phyloP scores from a whole-genome alignment of 1,140 invertebrate genomes.

The Ceratosolen fusciceps region DNA sequence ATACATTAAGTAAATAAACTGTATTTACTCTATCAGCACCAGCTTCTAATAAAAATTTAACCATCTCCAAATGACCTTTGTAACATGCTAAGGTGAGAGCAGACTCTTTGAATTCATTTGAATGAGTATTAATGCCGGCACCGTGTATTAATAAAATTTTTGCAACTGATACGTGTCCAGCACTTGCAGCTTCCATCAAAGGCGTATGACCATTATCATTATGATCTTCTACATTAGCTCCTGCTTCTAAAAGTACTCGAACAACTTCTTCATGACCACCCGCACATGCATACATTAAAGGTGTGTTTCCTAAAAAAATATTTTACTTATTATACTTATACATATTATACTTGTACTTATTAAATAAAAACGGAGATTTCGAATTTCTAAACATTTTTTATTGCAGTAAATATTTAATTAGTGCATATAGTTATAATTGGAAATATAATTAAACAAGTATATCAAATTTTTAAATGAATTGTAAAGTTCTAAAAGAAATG shows the following conservation, averaged over 20 bases:
- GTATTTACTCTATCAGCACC: conserved; percentile 86
- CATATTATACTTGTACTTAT: background rate
- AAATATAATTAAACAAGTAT: too few species aligned
- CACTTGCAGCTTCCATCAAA: conserved; percentile 98
- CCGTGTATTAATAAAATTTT: conserved; percentile 93
- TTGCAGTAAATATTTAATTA: too few species aligned
- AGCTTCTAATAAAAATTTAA: conserved; percentile 93
- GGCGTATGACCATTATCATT: conserved; percentile 99
- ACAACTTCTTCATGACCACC: conserved; percentile 96
- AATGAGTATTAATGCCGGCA: conserved; percentile 98
- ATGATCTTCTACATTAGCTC: conserved; percentile 97
- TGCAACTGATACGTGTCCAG: conserved; percentile 95
- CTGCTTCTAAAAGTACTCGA: conserved; percentile 87
- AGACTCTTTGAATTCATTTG: conserved; percentile 98
- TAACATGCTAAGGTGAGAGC: conserved; percentile 97
- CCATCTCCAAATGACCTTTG: conserved; percentile 98
- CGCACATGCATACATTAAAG: conserved; percentile 98
- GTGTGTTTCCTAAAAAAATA: conserved; percentile 84
- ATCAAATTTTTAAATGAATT: too few species aligned
- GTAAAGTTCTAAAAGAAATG: too few species aligned
- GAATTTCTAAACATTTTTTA: too few species aligned
- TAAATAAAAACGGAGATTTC: too few species aligned
- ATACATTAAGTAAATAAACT: background rate
- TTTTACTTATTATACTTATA: background rate
- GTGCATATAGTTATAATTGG: too few species aligned